Conservation (phyloP, 2,888 invertebrate species). For the Drosophila paramelanica region DNA sequence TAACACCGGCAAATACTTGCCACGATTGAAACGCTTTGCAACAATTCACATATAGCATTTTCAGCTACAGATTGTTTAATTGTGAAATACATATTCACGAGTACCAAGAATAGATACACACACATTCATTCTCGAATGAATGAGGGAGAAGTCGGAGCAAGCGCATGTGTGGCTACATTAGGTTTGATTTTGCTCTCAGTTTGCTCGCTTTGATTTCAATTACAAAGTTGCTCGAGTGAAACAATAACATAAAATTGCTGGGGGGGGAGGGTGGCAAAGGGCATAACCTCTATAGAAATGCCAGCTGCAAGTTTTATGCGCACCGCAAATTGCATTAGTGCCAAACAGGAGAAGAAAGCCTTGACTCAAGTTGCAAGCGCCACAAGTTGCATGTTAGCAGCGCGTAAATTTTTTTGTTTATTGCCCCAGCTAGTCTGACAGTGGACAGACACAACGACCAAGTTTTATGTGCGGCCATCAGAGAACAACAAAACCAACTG, state of each 20-base stretch:
- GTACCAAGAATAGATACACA: too few species aligned
- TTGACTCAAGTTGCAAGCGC: slow-evolving; percentile 75
- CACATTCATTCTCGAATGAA: neutral
- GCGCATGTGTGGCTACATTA: slow-evolving; percentile 48
- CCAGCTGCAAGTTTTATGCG: slow-evolving; percentile 70
- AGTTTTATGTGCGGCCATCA: slow-evolving; percentile 62
- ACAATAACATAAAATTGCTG: slow-evolving; percentile 64
- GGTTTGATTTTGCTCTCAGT: slow-evolving; percentile 70
- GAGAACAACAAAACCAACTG: slow-evolving; percentile 27
- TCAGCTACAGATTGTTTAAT: slow-evolving; percentile 69
- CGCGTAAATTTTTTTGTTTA: slow-evolving; percentile 80
- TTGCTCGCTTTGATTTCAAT: slow-evolving; percentile 78
- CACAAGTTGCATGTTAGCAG: slow-evolving; percentile 80
- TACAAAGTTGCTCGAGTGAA: slow-evolving; percentile 71
- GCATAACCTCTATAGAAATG: slow-evolving; percentile 49
- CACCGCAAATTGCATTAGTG: slow-evolving; percentile 61
- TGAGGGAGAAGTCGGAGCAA: neutral
- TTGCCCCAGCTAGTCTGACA: slow-evolving; percentile 50
- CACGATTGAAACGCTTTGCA: slow-evolving; percentile 35
- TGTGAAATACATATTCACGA: slow-evolving; percentile 45
- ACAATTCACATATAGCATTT: slow-evolving; percentile 51
- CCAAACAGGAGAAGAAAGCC: slow-evolving; percentile 39
- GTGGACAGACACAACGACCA: slow-evolving; percentile 52
- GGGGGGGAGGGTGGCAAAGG: slow-evolving; percentile 16
- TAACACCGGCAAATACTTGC: slow-evolving; percentile 35